Evolutionary conservation across 2,113 vertebrate genomes (phyloP).

Genomic region (Climacteris rufus): DNA sequence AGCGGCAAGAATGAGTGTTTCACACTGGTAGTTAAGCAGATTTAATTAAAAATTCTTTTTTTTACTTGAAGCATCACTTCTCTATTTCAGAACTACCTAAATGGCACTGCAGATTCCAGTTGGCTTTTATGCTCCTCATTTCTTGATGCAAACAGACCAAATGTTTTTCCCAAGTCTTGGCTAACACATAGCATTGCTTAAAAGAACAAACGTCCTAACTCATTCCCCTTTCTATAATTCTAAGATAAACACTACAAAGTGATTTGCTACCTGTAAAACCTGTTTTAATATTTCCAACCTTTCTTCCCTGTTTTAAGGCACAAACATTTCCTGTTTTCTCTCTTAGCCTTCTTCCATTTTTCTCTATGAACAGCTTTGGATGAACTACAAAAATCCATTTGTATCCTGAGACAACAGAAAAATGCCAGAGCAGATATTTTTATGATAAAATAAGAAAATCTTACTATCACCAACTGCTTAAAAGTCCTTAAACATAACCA

Average conservation of each 20-base stretch:
- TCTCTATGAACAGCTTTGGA: not conserved
- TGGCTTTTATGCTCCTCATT: not conserved
- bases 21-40: not conserved
- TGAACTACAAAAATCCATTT: not conserved
- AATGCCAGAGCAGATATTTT: not conserved
- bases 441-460: not conserved
- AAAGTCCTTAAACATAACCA: not conserved
- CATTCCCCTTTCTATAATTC: not conserved
- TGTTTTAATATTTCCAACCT: not conserved
- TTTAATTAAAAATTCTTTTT: slow-evolving; percentile 9
- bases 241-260: not conserved
- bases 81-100: not conserved
- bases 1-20: not conserved
- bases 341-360: not conserved
- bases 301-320: not conserved
- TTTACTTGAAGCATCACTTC: not conserved
- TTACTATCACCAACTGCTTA: not conserved
- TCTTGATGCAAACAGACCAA: not conserved
- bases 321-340: not conserved
- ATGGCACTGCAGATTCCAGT: not conserved
- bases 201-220: not conserved
- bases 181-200: not conserved
- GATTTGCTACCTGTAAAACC: not conserved
- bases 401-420: not conserved
- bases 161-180: not conserved